Conservation (phyloP, 2,797 vertebrate species). For the Stomatorhinus walkeri region DNA sequence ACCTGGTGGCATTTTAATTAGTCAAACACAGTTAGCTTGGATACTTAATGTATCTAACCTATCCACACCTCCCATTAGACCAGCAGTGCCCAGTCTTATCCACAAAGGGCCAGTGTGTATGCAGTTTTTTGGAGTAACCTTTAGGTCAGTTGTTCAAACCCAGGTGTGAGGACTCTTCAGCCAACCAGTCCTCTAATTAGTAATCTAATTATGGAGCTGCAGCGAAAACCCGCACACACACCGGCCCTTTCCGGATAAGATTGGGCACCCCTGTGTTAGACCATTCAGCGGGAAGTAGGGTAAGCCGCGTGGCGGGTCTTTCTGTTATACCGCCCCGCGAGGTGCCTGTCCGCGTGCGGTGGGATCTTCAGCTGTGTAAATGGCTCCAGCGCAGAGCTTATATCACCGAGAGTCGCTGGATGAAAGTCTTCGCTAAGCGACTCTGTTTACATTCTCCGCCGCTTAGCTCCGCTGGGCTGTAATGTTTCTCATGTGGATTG, state of each 20-base stretch:
- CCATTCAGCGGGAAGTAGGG: neutral
- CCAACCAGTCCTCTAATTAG: no score
- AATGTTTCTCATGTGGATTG: conserved; percentile 4
- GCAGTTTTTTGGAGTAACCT: no score
- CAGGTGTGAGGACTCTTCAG: no score
- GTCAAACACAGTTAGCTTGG: neutral
- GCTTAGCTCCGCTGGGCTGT: neutral
- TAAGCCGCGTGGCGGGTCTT: neutral
- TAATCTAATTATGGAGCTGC: no score
- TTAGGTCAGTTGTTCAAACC: no score
- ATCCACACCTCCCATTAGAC: no score
- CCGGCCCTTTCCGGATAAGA: no score
- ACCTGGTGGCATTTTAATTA: neutral
- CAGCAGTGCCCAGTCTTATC: no score
- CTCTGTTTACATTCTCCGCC: neutral
- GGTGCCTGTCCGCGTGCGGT: neutral
- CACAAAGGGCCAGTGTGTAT: no score
- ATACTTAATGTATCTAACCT: neutral
- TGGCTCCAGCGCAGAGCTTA: neutral
- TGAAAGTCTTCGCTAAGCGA: conserved; percentile 4
- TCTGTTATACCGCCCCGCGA: neutral
- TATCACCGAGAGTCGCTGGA: neutral
- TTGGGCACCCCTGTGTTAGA: no score
- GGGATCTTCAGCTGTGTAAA: neutral
- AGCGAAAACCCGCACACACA: no score